Conservation (phyloP, 2,797 vertebrate genomes). For the Thaleichthys pacificus region DNA sequence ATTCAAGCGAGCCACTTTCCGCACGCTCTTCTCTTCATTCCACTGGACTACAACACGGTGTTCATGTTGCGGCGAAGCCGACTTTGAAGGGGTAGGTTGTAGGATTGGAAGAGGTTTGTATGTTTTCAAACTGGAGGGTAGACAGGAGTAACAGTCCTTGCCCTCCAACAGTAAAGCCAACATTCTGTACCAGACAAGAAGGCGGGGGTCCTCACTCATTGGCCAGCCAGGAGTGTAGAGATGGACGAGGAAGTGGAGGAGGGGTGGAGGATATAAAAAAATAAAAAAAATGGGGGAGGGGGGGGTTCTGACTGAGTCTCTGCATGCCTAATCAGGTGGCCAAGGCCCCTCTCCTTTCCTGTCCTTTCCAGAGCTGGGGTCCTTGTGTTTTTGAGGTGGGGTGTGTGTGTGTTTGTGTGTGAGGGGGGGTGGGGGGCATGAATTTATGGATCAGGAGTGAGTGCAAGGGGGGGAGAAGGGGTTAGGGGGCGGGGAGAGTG, state of each 20-base stretch:
- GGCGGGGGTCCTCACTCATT: slow-evolving; percentile 23
- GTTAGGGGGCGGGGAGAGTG: background rate
- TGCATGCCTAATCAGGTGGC: slow-evolving; percentile 50
- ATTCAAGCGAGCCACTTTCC: background rate
- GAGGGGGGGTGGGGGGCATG: background rate
- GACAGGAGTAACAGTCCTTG: slow-evolving; percentile 12
- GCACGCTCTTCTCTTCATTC: no score
- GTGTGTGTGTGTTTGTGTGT: no score
- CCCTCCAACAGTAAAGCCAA: slow-evolving; percentile 42
- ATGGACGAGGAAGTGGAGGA: background rate
- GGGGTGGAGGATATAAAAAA: slow-evolving; percentile 15
- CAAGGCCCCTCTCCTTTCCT: slow-evolving; percentile 22
- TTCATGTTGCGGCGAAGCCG: background rate
- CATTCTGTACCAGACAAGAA: slow-evolving; percentile 19
- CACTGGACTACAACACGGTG: background rate
- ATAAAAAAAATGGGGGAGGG: background rate
- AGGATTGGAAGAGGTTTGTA: background rate
- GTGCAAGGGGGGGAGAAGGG: background rate
- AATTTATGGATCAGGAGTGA: background rate
- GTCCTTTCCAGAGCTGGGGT: slow-evolving; percentile 23
- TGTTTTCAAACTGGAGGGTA: background rate
- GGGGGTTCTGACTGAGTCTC: slow-evolving; percentile 26
- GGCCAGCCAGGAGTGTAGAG: slow-evolving; percentile 9
- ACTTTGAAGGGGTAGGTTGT: no score
- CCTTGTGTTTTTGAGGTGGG: slow-evolving; percentile 23